Evolutionary conservation across 2,113 vertebrate genomes (phyloP).

Genomic region (Gavialis gangeticus): DNA sequence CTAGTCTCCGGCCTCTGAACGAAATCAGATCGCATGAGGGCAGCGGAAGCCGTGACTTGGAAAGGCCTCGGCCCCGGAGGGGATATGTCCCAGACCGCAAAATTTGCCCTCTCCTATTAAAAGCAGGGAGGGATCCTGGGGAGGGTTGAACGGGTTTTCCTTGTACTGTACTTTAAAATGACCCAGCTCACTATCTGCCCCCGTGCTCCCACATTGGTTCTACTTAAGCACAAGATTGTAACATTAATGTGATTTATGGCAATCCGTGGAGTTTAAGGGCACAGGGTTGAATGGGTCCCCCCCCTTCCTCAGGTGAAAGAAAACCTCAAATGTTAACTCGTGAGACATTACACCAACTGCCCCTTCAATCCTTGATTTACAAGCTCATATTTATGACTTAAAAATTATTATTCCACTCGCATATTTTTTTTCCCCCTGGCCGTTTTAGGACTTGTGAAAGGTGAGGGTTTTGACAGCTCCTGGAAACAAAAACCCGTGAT

Average conservation of each 20-base stretch:
- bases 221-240: neutral
- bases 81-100: neutral
- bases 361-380: conserved; percentile 57
- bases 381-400: conserved; percentile 59
- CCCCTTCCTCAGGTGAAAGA: conserved; percentile 68
- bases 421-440: conserved; percentile 32
- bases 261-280: conserved; percentile 34
- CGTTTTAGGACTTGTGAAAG: conserved; percentile 73
- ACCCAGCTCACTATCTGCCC: neutral
- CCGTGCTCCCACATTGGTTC: neutral
- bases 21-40: neutral
- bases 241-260: conserved; percentile 65
- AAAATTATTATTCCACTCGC: conserved; percentile 54
- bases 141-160: neutral
- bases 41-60: neutral
- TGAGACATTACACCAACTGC: neutral
- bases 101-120: neutral
- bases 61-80: accelerated
- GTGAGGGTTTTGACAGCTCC: conserved; percentile 72
- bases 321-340: conserved; percentile 53
- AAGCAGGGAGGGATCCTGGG: neutral
- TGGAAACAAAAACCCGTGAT: conserved; percentile 72
- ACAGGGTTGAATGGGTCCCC: conserved; percentile 5
- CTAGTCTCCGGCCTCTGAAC: neutral
- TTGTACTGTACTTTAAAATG: neutral